Evolutionary conservation across 2,888 invertebrate genomes (phyloP), one percentile per base, ranked within the genome.

Genomic region (Aspidiotus rigidus): DNA sequence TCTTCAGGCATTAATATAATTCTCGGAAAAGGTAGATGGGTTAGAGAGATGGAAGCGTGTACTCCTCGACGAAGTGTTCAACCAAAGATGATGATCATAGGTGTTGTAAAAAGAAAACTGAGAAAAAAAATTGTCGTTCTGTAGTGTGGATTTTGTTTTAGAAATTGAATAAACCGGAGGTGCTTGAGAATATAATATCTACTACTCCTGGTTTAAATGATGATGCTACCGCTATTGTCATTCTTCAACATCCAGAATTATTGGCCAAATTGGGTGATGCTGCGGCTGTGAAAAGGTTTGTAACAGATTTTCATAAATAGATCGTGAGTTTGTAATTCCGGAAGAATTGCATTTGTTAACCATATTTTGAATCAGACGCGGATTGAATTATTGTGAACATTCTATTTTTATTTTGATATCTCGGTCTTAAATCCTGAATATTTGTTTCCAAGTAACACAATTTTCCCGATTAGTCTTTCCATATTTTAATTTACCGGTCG

Each of bases 171-270:
- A 71, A 62, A n/a, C 44, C 55, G 11, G 66, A 71, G 55, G 42
- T 49, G 9, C 9, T 72, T 15, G 40, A 40, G 40, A 71, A 66
- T 49, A 16, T 72, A 1, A 63, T 72, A 10, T 11, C 44, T 7
- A 56, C 55, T 10, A 60, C 41, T 57, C 72, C 72, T 5, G 53
- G 56, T 10, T 16, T 72, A 9, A 17, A 39, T 13, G 53, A 63
- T 42, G 72, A 72, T 69, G 69, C 70, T 2, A 16, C 69, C 17
- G 72, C 69, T 3, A 5, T 72, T n/a, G 66, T 69, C n/a, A 44
- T 71, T 49, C 11, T 72, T 28, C 71, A 66, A 39, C 72, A 71
- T 69, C 54, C 72, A 42, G 72, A 71, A 56, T 13, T 72, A 15
- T 59, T 72, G n/a, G 49, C 44, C 0, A 72, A 71, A 62, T 10